Evolutionary conservation across 30 jellyfish, hydroid and myxozoan species (phyloP).

Genomic region (Hydractinia symbiolongicarpus): DNA sequence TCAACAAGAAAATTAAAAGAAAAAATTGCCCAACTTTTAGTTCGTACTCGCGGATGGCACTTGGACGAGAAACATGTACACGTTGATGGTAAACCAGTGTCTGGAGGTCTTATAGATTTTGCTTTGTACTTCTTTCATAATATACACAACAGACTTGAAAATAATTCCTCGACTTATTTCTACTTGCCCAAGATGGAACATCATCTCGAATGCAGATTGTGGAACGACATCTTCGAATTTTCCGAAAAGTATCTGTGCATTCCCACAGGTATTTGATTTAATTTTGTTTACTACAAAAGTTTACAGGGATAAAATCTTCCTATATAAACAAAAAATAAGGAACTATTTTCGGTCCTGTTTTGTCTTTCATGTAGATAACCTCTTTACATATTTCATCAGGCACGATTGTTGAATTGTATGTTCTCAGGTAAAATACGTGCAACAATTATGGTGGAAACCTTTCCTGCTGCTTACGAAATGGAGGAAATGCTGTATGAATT

Average conservation of each 20-base stretch:
- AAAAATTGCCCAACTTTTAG: conserved; percentile 57
- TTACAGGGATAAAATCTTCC: neutral
- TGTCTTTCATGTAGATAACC: too few relatives aligned
- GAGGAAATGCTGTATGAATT: conserved; percentile 92
- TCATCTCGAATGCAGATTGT: conserved; percentile 67
- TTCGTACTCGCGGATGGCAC: conserved; percentile 98
- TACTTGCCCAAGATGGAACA: conserved; percentile 90
- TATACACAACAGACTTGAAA: conserved; percentile 45
- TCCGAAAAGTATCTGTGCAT: conserved; percentile 65
- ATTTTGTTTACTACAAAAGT: neutral
- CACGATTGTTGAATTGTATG: too few relatives aligned
- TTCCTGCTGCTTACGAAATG: conserved; percentile 79
- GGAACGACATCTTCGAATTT: conserved; percentile 84
- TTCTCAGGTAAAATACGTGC: conserved; percentile 67
- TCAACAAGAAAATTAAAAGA: conserved; percentile 73
- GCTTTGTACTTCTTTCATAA: conserved; percentile 77
- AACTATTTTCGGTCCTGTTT: too few relatives aligned
- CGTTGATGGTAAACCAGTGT: conserved; percentile 64
- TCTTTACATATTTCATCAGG: too few relatives aligned
- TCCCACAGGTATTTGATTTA: conserved; percentile 34
- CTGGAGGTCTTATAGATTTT: conserved; percentile 82
- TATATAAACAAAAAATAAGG: neutral
- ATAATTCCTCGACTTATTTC: conserved; percentile 69
- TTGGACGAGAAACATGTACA: conserved; percentile 75
- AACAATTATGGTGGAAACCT: conserved; percentile 85